These are phyloP conservation scores for Ips typographus DNA, from an alignment of 1,140 invertebrate species.

Conservation along the genomic window DNA sequence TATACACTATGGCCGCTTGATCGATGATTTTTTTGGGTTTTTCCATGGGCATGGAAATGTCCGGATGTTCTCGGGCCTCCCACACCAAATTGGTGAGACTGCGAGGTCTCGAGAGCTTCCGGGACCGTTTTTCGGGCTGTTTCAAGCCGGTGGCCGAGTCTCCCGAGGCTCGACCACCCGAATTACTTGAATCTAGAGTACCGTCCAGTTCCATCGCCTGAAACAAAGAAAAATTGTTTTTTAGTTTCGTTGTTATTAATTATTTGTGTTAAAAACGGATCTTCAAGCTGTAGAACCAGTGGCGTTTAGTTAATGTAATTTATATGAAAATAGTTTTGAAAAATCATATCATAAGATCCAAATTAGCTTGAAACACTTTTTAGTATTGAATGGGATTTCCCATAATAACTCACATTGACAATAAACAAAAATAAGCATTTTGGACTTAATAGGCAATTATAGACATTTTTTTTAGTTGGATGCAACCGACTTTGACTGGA, in stretches of 20 bases:
- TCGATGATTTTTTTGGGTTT: constrained; percentile 47
- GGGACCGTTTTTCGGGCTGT: constrained; percentile 77
- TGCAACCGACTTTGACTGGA: too few species aligned
- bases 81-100: constrained; percentile 86
- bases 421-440: too few species aligned
- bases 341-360: too few species aligned
- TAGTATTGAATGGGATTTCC: too few species aligned
- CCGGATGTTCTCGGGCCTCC: constrained; percentile 55
- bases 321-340: too few species aligned
- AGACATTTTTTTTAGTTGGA: too few species aligned
- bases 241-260: background rate
- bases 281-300: too few species aligned
- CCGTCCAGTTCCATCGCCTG: constrained; percentile 75
- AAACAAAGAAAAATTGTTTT: constrained; percentile 13
- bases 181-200: constrained; percentile 85
- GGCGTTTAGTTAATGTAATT: too few species aligned
- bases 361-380: too few species aligned
- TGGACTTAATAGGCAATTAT: too few species aligned
- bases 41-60: constrained; percentile 49
- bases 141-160: constrained; percentile 75
- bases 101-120: constrained; percentile 73
- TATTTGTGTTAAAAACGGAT: too few species aligned
- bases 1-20: constrained; percentile 47
- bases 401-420: too few species aligned
- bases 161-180: constrained; percentile 79